A percentile compares a stretch with the other conserved stretches of the same genome.
Conservation (phyloP, 2,113 vertebrate species). For the Malurus melanocephalus region DNA sequence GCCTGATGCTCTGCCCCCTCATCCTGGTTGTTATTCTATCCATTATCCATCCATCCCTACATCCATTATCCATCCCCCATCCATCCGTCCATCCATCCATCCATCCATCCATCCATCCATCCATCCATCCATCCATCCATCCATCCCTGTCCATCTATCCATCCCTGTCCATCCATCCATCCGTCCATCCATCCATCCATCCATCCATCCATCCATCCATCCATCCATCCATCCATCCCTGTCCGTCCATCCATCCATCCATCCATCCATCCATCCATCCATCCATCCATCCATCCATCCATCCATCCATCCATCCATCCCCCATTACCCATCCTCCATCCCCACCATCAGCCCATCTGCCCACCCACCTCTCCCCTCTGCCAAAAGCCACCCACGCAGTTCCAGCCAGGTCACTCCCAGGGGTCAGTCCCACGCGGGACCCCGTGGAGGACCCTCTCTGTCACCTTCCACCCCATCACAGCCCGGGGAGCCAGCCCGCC, state of each 20-base stretch:
- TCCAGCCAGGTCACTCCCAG: not conserved
- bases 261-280: not conserved
- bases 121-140: not conserved
- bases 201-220: too few relatives aligned
- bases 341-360: not conserved
- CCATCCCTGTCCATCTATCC: too few relatives aligned
- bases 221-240: not conserved
- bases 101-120: not conserved
- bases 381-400: not conserved
- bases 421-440: not conserved
- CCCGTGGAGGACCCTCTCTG: not conserved
- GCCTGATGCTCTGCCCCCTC: not conserved
- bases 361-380: not conserved
- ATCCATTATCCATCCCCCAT: too few relatives aligned
- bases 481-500: rapidly evolving
- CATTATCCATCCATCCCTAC: too few relatives aligned
- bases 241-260: not conserved
- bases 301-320: not conserved
- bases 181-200: not conserved
- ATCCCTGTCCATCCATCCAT: not conserved
- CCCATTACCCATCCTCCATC: not conserved
- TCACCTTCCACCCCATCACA: too few relatives aligned
- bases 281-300: not conserved
- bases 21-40: too few relatives aligned
- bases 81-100: not conserved